phyloP scores from a whole-genome alignment of 1,140 invertebrate species.

The Lepidostoma basale region DNA sequence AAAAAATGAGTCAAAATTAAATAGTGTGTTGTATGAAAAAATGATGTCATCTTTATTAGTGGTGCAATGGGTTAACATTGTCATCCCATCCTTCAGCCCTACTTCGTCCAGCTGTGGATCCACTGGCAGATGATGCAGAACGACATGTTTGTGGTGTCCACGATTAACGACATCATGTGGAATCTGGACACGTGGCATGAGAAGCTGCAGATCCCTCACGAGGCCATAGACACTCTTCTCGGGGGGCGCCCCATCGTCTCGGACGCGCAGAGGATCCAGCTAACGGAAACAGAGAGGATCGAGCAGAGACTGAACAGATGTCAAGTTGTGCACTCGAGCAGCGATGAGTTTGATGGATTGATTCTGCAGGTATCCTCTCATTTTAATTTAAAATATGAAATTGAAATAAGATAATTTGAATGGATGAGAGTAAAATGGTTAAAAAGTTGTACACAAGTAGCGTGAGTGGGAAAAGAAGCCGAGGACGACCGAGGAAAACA shows the following conservation, averaged over 20 bases:
- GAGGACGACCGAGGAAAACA: too few species aligned
- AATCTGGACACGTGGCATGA: constrained; percentile 58
- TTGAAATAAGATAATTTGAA: constrained; percentile 5
- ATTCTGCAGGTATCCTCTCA: not conserved
- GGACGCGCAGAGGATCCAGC: constrained; percentile 48
- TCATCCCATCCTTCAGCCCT: constrained; percentile 58
- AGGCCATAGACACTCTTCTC: constrained; percentile 50
- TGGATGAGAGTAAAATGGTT: too few species aligned
- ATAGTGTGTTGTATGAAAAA: too few species aligned
- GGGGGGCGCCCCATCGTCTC: constrained; percentile 47
- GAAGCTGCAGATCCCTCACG: constrained; percentile 52
- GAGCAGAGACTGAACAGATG: constrained; percentile 53
- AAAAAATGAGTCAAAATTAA: not conserved
- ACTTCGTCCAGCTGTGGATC: constrained; percentile 66
- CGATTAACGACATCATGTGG: constrained; percentile 62
- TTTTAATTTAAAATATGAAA: not conserved
- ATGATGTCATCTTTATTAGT: too few species aligned
- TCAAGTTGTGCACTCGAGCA: constrained; percentile 51
- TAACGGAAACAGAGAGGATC: constrained; percentile 50
- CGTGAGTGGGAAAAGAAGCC: too few species aligned
- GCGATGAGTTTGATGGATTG: not conserved
- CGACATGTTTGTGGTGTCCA: constrained; percentile 66
- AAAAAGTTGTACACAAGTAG: too few species aligned
- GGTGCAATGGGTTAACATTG: too few species aligned
- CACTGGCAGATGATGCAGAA: constrained; percentile 69